These are phyloP conservation scores for Dascillus cervinus DNA, from an alignment of 2,888 invertebrate species.

Conservation along the genomic window DNA sequence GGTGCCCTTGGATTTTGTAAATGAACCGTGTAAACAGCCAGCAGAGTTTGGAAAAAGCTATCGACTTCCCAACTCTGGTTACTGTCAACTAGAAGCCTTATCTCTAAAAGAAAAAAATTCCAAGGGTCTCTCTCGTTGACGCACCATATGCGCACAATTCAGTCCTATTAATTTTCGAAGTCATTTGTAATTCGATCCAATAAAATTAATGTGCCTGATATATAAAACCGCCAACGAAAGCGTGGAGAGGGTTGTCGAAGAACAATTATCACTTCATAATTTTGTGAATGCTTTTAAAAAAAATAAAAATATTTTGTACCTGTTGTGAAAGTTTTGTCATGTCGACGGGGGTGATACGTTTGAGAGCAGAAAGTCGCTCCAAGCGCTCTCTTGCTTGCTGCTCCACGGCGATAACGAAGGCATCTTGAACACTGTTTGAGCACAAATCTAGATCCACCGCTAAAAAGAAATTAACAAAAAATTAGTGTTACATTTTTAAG, in stretches of 20 bases:
- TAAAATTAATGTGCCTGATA: too few relatives aligned
- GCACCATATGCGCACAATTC: too few relatives aligned
- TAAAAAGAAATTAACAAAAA: slow-evolving; percentile 42
- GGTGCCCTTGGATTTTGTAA: slow-evolving; percentile 9
- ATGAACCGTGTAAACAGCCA: slow-evolving; percentile 14
- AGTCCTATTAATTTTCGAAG: too few relatives aligned
- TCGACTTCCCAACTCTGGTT: slow-evolving; percentile 6
- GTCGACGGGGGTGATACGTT: slow-evolving; percentile 88
- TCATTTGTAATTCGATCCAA: too few relatives aligned
- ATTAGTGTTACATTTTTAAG: neutral
- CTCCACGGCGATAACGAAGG: slow-evolving; percentile 96
- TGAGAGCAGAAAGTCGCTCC: slow-evolving; percentile 85
- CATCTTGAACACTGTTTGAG: slow-evolving; percentile 84
- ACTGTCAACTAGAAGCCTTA: slow-evolving; percentile 2
- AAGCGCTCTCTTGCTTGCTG: slow-evolving; percentile 89
- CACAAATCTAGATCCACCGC: slow-evolving; percentile 73
- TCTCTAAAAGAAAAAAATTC: too few relatives aligned
- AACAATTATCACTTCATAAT: slow-evolving; percentile 1
- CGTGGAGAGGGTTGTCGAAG: too few relatives aligned
- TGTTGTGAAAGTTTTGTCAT: slow-evolving; percentile 85
- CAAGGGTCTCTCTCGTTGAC: too few relatives aligned
- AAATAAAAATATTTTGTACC: slow-evolving; percentile 49
- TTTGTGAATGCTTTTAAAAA: neutral
- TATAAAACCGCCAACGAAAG: too few relatives aligned
- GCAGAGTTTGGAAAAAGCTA: slow-evolving; percentile 6